A percentile compares a stretch with the other conserved stretches of the same genome.
Evolutionary conservation across 2,113 vertebrate species (phyloP).

Genomic region (Periophthalmodon schlosseri): DNA sequence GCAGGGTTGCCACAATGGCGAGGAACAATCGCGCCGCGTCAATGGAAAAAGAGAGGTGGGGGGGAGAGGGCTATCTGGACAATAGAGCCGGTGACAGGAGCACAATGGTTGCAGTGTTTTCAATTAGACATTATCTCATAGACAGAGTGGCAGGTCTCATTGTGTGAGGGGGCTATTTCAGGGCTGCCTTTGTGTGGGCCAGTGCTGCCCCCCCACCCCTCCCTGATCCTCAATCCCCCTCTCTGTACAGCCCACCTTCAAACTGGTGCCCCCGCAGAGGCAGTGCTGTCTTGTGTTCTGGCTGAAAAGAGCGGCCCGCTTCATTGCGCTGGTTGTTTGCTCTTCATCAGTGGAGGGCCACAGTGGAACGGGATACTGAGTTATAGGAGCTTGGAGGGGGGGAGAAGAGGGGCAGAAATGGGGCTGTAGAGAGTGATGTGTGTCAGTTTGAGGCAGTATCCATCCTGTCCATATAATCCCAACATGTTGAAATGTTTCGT

Average conservation of each 20-base stretch:
- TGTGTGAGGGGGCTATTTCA: constrained; percentile 95
- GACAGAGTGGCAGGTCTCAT: constrained; percentile 96
- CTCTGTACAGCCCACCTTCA: constrained; percentile 44
- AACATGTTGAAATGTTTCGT: neutral
- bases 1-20: constrained; percentile 92
- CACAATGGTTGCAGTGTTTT: constrained; percentile 97
- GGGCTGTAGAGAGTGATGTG: neutral
- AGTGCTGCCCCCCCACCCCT: constrained; percentile 86
- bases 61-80: constrained; percentile 82
- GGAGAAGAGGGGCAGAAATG: neutral
- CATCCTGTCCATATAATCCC: constrained; percentile 4
- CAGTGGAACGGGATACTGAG: constrained; percentile 38
- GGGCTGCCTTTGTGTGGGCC: constrained; percentile 92
- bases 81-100: constrained; percentile 98
- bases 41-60: constrained; percentile 84
- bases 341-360: constrained; percentile 56
- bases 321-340: constrained; percentile 61
- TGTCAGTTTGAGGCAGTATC: neutral
- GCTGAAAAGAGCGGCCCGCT: constrained; percentile 48
- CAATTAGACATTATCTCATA: constrained; percentile 99
- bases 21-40: constrained; percentile 97
- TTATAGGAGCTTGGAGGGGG: neutral
- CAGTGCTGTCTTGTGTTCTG: constrained; percentile 56
- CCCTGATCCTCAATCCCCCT: constrained; percentile 73
- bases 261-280: constrained; percentile 44